Conservation (phyloP, 2,888 invertebrate genomes). For the Spodoptera picta region DNA sequence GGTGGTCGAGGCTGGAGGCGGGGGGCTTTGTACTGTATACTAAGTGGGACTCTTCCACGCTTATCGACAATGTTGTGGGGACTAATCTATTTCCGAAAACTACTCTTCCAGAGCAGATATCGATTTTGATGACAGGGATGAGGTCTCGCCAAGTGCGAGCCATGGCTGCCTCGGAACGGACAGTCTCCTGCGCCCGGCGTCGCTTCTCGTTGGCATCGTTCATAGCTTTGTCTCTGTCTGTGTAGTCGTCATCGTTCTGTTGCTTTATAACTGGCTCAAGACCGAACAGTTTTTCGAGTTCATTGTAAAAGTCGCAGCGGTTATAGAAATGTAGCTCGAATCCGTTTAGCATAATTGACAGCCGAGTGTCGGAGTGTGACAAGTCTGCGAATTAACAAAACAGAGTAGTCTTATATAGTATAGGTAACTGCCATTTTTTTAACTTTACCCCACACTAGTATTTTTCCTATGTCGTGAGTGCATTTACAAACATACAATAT, state of each 20-base stretch:
- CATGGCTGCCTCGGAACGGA: conserved; percentile 94
- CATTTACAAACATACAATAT: too few relatives aligned
- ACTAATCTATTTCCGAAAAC: conserved; percentile 98
- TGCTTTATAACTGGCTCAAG: conserved; percentile 93
- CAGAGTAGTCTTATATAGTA: too few relatives aligned
- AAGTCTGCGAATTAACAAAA: conserved; percentile 90
- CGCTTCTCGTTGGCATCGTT: conserved; percentile 90
- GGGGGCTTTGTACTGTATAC: conserved; percentile 98
- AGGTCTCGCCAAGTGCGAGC: conserved; percentile 98
- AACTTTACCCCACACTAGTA: too few relatives aligned
- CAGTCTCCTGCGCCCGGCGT: conserved; percentile 83
- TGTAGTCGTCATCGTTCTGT: conserved; percentile 88
- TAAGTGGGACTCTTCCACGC: conserved; percentile 97
- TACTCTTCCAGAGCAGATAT: conserved; percentile 96
- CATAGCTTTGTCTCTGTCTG: conserved; percentile 89
- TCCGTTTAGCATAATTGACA: conserved; percentile 97
- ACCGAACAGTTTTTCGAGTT: conserved; percentile 96
- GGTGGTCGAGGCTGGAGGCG: conserved; percentile 96
- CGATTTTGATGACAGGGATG: conserved; percentile 98
- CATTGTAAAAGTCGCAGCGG: conserved; percentile 95
- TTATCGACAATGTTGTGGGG: conserved; percentile 97
- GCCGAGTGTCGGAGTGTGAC: conserved; percentile 97
- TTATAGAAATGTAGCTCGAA: conserved; percentile 98
- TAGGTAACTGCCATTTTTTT: too few relatives aligned
- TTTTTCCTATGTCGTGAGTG: too few relatives aligned